Evolutionary conservation across 2,797 vertebrate species (phyloP).

Genomic region (Peromyscus melanophrys): DNA sequence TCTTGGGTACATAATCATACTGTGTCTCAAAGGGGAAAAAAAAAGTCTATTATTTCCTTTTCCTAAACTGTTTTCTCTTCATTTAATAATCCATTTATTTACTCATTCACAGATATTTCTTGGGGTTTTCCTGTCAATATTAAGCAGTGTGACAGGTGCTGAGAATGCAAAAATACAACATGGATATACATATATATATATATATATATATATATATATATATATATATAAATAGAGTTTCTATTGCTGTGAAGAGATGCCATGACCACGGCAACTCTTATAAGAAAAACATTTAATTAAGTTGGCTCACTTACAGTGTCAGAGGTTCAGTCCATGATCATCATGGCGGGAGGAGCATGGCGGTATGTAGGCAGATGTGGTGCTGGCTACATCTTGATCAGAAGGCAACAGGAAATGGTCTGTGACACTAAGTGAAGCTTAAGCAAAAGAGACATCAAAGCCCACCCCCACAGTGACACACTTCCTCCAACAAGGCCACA

Average conservation of each 20-base stretch:
- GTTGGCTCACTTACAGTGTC: background rate
- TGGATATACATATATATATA: background rate
- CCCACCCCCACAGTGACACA: background rate
- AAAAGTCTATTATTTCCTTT: background rate
- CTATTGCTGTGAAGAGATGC: background rate
- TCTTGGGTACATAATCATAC: background rate
- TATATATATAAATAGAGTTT: background rate
- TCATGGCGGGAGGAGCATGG: background rate
- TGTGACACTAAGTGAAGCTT: background rate
- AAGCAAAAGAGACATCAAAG: background rate
- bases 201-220: too few species aligned
- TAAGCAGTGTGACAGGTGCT: background rate
- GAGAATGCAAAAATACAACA: background rate
- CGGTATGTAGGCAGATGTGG: background rate
- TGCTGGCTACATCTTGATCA: background rate
- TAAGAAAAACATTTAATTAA: background rate
- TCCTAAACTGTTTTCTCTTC: conserved; percentile 5
- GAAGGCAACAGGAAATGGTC: background rate
- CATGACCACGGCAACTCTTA: background rate
- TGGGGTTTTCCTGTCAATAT: background rate
- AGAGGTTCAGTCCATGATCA: background rate
- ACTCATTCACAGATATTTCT: background rate
- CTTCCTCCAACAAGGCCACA: background rate
- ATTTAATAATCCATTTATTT: background rate
- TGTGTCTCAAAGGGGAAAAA: background rate